phyloP scores from a whole-genome alignment of 64 coral and sea anemone genomes.

The Platygyra sinensis region DNA sequence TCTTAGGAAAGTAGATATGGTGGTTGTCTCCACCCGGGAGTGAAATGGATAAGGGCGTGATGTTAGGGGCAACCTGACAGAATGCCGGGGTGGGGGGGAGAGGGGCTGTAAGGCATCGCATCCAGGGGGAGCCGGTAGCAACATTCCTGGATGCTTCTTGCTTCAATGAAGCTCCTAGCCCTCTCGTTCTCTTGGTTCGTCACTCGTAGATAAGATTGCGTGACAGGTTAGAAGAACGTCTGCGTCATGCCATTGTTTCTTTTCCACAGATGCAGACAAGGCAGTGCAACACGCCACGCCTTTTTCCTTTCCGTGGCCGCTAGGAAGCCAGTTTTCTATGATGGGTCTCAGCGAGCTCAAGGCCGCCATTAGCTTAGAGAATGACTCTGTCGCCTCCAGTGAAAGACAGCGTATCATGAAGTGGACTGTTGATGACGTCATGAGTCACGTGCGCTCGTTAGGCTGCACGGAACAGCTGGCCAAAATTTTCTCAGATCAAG shows the following conservation, averaged over 20 bases:
- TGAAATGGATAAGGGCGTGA: too few relatives aligned
- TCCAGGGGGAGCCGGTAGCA: too few relatives aligned
- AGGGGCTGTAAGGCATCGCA: too few relatives aligned
- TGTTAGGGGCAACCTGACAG: too few relatives aligned
- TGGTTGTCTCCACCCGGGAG: too few relatives aligned
- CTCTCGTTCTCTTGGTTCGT: too few relatives aligned
- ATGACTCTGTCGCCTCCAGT: constrained; percentile 48
- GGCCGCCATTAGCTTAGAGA: constrained; percentile 28
- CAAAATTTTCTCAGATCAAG: constrained; percentile 54
- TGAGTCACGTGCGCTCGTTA: constrained; percentile 52
- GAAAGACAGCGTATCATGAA: constrained; percentile 59
- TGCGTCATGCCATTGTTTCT: background rate
- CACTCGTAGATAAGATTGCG: too few relatives aligned
- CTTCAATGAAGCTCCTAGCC: too few relatives aligned
- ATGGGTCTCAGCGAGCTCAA: constrained; percentile 62
- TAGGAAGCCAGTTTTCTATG: constrained; percentile 51
- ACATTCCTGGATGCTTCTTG: too few relatives aligned
- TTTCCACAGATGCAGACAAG: constrained; percentile 54
- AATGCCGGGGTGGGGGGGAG: too few relatives aligned
- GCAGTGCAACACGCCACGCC: constrained; percentile 56
- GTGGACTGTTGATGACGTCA: constrained; percentile 65
- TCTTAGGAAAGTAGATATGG: too few relatives aligned
- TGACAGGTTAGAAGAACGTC: background rate
- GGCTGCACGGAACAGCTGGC: constrained; percentile 51
- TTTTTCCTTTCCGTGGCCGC: constrained; percentile 39